Conservation (phyloP, 1,140 invertebrate species). For the Diorhabda carinulata region DNA sequence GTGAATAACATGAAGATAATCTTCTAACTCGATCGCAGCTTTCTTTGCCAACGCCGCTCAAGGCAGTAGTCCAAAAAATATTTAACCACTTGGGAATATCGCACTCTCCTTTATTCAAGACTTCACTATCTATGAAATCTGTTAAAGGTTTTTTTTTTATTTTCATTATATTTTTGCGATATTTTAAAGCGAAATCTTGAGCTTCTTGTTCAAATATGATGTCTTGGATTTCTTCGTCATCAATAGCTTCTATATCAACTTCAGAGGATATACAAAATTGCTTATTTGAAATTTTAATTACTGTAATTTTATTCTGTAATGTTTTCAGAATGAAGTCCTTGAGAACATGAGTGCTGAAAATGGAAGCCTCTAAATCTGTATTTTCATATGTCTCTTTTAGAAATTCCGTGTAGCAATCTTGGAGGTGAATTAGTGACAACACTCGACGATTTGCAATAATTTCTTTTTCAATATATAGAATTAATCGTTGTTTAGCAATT, state of each 20-base stretch:
- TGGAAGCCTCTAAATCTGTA: conserved; percentile 22
- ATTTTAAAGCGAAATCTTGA: conserved; percentile 4
- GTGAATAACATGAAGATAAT: conserved; percentile 13
- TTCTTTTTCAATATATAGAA: conserved; percentile 15
- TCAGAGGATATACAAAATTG: conserved; percentile 23
- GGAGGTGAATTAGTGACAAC: conserved; percentile 5
- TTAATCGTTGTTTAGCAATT: conserved; percentile 12
- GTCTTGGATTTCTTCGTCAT: conserved; percentile 28
- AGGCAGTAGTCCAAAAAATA: conserved; percentile 18
- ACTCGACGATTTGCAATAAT: conserved; percentile 11
- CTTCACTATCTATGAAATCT: conserved; percentile 15
- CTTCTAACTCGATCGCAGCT: conserved; percentile 8
- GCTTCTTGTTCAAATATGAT: conserved; percentile 27
- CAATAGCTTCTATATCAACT: conserved; percentile 27
- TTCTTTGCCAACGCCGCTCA: conserved; percentile 12
- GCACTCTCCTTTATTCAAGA: conserved; percentile 11
- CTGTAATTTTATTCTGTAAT: conserved; percentile 25
- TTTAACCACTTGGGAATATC: conserved; percentile 18
- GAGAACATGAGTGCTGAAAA: conserved; percentile 19
- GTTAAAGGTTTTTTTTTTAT: conserved; percentile 20
- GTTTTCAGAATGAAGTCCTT: conserved; percentile 19
- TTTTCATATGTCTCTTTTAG: conserved; percentile 21
- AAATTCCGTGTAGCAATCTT: conserved; percentile 15
- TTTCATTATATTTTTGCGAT: conserved; percentile 12
- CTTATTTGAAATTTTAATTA: conserved; percentile 23